Percentiles rank a stretch among this genome's conserved stretches.
These are phyloP conservation scores for Chanos chanos DNA, from an alignment of 2,797 vertebrate species.

Conservation along the genomic window DNA sequence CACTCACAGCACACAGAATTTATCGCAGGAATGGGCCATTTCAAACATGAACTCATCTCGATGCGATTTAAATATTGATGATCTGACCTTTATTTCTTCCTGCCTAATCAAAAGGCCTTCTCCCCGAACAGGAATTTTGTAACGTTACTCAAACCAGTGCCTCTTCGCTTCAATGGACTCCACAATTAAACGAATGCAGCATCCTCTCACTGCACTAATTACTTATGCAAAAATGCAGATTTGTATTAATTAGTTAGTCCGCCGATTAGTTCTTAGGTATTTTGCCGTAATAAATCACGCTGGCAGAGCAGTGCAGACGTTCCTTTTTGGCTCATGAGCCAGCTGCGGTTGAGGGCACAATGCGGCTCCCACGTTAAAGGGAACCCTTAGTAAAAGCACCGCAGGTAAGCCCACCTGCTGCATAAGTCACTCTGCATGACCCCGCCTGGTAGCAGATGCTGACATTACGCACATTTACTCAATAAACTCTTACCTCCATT, in stretches of 20 bases:
- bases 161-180: slow-evolving; percentile 75
- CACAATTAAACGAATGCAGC: slow-evolving; percentile 81
- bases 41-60: slow-evolving; percentile 64
- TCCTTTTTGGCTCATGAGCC: slow-evolving; percentile 77
- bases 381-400: slow-evolving; percentile 68
- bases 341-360: slow-evolving; percentile 71
- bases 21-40: too few relatives aligned
- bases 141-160: slow-evolving; percentile 74
- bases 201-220: slow-evolving; percentile 77
- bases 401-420: slow-evolving; percentile 80
- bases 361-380: slow-evolving; percentile 76
- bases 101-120: slow-evolving; percentile 76
- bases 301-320: slow-evolving; percentile 63
- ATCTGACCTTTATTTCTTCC: slow-evolving; percentile 79
- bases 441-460: slow-evolving; percentile 19
- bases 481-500: too few relatives aligned
- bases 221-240: slow-evolving; percentile 92
- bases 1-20: not conserved
- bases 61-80: slow-evolving; percentile 83
- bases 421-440: slow-evolving; percentile 65
- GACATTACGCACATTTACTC: too few relatives aligned
- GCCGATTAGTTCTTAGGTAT: slow-evolving; percentile 84
- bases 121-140: slow-evolving; percentile 68
- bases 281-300: slow-evolving; percentile 84
- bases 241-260: slow-evolving; percentile 88